phyloP scores from a whole-genome alignment of 2,888 invertebrate genomes.

The Morpho deidamia region DNA sequence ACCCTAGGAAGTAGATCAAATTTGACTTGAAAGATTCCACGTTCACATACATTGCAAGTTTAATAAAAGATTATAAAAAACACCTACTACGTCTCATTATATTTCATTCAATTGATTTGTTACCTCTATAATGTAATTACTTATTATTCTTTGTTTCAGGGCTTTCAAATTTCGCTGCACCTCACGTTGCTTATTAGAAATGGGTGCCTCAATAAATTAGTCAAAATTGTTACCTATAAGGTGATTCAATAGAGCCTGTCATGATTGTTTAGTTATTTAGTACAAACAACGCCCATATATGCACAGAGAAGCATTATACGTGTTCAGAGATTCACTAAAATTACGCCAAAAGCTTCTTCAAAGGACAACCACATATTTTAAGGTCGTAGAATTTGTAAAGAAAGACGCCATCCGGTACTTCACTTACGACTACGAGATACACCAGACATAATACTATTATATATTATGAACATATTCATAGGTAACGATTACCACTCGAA shows the following conservation, averaged over 20 bases:
- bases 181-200: constrained; percentile 1
- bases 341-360: constrained; percentile 63
- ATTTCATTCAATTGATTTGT: too few species aligned
- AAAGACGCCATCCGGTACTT: constrained; percentile 73
- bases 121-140: background rate
- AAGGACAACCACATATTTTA: constrained; percentile 63
- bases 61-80: too few species aligned
- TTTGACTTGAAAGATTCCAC: too few species aligned
- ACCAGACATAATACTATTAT: constrained; percentile 39
- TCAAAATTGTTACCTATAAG: background rate
- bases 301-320: constrained; percentile 62
- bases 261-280: constrained; percentile 25
- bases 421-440: constrained; percentile 66
- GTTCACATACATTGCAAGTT: too few species aligned
- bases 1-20: too few species aligned
- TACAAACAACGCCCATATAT: constrained; percentile 44
- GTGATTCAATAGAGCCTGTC: constrained; percentile 3
- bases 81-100: too few species aligned
- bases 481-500: constrained; percentile 61
- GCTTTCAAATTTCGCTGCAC: background rate
- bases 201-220: constrained; percentile 13
- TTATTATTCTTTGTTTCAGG: constrained; percentile 17
- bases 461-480: constrained; percentile 71
- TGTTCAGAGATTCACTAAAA: constrained; percentile 68
- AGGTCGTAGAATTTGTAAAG: constrained; percentile 69